These are phyloP conservation scores for Fistularia tabacaria DNA, from an alignment of 2,797 vertebrate genomes.

Conservation along the genomic window DNA sequence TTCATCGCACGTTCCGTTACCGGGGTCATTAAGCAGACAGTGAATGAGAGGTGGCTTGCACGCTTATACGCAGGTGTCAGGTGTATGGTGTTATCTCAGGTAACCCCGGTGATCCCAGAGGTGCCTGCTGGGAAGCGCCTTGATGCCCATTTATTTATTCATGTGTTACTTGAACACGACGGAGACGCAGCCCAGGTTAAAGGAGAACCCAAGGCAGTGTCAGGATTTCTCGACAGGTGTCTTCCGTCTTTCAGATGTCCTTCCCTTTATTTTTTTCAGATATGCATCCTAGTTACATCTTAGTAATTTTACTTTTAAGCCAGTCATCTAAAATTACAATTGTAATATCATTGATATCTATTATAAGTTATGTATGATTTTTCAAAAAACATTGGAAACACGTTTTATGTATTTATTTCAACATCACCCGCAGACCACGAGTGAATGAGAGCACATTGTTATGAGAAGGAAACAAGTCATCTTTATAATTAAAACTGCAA, in stretches of 20 bases:
- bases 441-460: not conserved
- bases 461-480: not conserved
- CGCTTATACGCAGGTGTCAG: slow-evolving; percentile 58
- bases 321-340: no score
- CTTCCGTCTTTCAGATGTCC: no score
- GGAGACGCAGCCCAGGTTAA: slow-evolving; percentile 10
- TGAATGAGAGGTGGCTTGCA: slow-evolving; percentile 9
- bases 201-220: not conserved
- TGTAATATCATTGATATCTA: no score
- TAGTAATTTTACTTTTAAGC: no score
- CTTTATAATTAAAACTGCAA: no score
- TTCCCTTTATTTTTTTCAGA: no score
- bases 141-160: slow-evolving; percentile 69
- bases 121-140: slow-evolving; percentile 62
- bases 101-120: slow-evolving; percentile 37
- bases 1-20: not conserved
- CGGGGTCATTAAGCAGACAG: slow-evolving; percentile 7
- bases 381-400: not conserved
- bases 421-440: not conserved
- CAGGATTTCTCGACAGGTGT: no score
- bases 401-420: not conserved
- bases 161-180: slow-evolving; percentile 72
- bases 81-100: slow-evolving; percentile 61
- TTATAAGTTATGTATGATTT: no score
- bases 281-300: no score